A percentile compares a stretch with the other conserved stretches of the same genome.
Conservation (phyloP, 2,113 vertebrate species). For the Podarcis muralis region DNA sequence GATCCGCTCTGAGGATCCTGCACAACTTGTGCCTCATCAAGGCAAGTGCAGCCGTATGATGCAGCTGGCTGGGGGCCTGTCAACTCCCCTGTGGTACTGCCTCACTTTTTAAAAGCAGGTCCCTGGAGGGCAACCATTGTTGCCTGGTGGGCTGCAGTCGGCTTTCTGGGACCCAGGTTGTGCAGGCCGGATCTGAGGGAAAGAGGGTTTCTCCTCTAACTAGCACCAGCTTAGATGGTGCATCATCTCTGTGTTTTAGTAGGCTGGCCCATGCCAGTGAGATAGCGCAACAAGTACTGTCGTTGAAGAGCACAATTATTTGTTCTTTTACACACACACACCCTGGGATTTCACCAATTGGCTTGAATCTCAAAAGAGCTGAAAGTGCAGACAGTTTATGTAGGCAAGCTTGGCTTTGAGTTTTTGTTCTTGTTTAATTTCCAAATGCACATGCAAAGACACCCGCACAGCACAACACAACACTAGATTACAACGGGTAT, state of each 20-base stretch:
- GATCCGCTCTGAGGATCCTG: neutral
- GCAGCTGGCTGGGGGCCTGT: no score
- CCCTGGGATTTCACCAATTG: neutral
- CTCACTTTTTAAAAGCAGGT: neutral
- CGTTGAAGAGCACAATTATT: no score
- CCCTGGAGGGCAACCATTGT: neutral
- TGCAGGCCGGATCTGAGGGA: neutral
- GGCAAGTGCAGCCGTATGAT: neutral
- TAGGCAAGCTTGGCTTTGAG: neutral
- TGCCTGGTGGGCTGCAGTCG: neutral
- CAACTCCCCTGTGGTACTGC: neutral
- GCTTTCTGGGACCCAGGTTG: no score
- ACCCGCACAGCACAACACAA: slow-evolving; percentile 42
- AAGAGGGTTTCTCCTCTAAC: neutral
- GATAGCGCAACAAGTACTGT: neutral
- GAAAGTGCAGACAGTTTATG: neutral
- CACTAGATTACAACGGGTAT: slow-evolving; percentile 37
- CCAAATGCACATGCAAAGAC: slow-evolving; percentile 44
- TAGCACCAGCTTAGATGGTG: neutral
- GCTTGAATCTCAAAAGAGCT: neutral
- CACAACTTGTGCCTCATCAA: neutral
- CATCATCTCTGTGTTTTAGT: neutral
- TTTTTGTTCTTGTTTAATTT: slow-evolving; percentile 28
- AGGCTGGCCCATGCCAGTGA: no score
- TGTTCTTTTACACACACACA: neutral